Base-by-base conservation (phyloP, 2,888 invertebrate species). In the Theodoxus fluviatilis region DNA sequence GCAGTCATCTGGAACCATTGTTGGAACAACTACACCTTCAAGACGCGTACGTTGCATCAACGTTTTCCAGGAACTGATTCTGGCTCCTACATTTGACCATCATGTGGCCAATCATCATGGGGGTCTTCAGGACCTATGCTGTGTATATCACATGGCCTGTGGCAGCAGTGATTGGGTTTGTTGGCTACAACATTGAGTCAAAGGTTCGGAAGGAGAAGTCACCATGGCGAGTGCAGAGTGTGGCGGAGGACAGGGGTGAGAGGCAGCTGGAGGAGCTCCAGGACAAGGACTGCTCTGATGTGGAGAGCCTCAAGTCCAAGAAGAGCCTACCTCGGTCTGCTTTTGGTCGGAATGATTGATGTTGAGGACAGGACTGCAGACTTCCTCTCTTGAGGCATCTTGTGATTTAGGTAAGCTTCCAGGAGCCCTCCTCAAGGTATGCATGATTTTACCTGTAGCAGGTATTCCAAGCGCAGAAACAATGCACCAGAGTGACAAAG, bases 161-260 rank as follows among this genome's bases (percentile, higher is more conserved):
- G 74, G 95, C 95, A 0, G 93, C 91, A 0, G 88, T 94, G 0
- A 90, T 96, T 35, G 96, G 96, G 3, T 90, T 93, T 69, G 88
- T 96, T 79, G 97, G 97, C 35, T 96, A 96, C 85, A 93, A 95
- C 80, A 77, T 95, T 74, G 96, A 96, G 88, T 83, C 84, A 66
- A 73, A 81, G 31, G 67, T 88, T 2, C 83, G 87, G 52, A 77
- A 79, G 22, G 82, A 87, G 70, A 85, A 91, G 89, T 87, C 88
- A 28, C 88, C 89, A 1, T 87, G 81, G 73, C 86, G 86, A 73
- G 72, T 73, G 22, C 81, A 84, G 81, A 91, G 93, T 18, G 90
- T 93, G 12, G 91, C 92, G 85, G 93, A 94, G 74, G 91, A 92
- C 80, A 90, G 94, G 74, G 88, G 91, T 55, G 93, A 94, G 35